Evolutionary conservation across 2,888 invertebrate genomes (phyloP), one percentile per base, ranked within the genome.

Genomic region (Drosophila percnosoma): DNA sequence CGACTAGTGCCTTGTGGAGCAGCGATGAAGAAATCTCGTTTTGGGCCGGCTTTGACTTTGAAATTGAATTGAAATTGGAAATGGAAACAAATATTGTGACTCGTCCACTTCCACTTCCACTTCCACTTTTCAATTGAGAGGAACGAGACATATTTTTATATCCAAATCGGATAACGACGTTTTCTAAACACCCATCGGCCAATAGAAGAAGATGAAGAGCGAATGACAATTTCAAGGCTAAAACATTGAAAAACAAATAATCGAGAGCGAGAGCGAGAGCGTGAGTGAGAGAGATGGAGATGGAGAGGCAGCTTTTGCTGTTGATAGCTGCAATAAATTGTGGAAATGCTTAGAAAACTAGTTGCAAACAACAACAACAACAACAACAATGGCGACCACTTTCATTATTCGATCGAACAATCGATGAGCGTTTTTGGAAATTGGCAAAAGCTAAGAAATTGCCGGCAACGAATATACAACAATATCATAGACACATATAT

Each of bases 401-500:
- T 83, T 87, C 88, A 83, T 85, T 88, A 83, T 75, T 87, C 68
- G 83, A 84, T 85, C 85, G 85, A 79, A 82, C 83, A 82, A 87
- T 82, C 79, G 68, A 68, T 66, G 58, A 68, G 53, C 66, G 64
- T 60, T 79, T 80, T 70, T 70, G 51, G 72, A 76, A 70, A 78
- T 80, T 83, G 77, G 81, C 77, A 77, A 82, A 60, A 69, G 71
- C 52, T 52, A 60, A 66, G 65, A 73, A 83, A 82, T 73, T 71
- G 70, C 71, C 76, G 68, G 75, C 66, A 58, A 59, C 68, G 67
- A 81, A 74, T 55, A 72, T 58, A 55, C 54, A 61, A 42, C 27
- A 54, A 55, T 24, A 55, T 24, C n/a, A 60, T 11, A 54, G 4
- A 58, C 10, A 57, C 6, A 51, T 8, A 57, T 1, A 15, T 13